phyloP scores from a whole-genome alignment of 2,888 invertebrate species.

The Leptarthrus brevirostris region DNA sequence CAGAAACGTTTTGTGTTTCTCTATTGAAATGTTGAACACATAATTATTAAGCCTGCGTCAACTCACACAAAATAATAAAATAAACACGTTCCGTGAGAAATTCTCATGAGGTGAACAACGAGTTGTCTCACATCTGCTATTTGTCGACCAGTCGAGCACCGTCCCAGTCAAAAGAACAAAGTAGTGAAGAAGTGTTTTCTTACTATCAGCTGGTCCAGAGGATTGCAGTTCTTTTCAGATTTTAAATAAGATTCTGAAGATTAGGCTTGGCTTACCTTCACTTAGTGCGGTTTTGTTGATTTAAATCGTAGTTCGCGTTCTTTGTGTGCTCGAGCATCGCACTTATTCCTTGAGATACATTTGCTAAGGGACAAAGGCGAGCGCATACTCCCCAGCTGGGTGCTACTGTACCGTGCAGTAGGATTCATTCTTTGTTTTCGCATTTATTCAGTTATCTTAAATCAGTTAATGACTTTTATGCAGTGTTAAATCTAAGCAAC shows the following conservation, averaged over 20 bases:
- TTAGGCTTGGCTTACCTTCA: background rate
- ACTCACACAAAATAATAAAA: too few species aligned
- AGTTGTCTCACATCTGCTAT: background rate
- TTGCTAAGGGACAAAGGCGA: conserved; percentile 19
- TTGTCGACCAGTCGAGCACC: conserved; percentile 24
- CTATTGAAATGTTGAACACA: too few species aligned
- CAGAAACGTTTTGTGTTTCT: too few species aligned
- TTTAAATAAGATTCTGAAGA: background rate
- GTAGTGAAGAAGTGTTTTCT: conserved; percentile 30
- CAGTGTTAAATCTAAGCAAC: too few species aligned
- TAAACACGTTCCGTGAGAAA: too few species aligned
- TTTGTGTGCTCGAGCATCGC: too few species aligned
- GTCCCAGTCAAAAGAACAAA: conserved; percentile 1
- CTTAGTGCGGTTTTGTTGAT: too few species aligned
- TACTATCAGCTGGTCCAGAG: conserved; percentile 17
- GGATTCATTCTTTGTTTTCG: conserved; percentile 18
- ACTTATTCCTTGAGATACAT: background rate
- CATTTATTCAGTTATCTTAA: background rate
- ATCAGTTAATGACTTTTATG: too few species aligned
- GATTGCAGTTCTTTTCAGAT: background rate
- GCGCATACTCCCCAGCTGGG: conserved; percentile 23
- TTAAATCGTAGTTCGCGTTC: too few species aligned
- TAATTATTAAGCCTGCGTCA: too few species aligned
- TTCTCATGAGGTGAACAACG: conserved; percentile 20
- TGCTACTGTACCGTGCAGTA: conserved; percentile 1